Conservation (phyloP, 2,113 vertebrate species). For the Nannobrachium achirus region DNA sequence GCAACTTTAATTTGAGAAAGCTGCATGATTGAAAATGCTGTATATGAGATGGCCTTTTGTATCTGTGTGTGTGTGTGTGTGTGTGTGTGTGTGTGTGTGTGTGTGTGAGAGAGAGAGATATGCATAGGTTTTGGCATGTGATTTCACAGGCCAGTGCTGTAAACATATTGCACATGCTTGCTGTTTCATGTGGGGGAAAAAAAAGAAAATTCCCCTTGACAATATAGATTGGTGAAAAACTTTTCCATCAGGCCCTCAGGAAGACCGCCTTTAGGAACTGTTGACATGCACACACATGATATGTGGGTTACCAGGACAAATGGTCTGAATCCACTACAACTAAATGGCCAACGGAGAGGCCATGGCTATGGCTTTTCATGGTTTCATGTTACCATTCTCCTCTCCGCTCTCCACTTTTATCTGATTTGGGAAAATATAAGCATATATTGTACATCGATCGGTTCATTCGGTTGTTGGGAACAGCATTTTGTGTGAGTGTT, state of each 20-base stretch:
- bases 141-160: no score
- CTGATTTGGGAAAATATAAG: background rate
- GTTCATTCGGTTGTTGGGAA: background rate
- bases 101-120: no score
- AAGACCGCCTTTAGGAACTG: conserved; percentile 43
- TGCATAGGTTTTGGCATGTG: no score
- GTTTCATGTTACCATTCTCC: background rate
- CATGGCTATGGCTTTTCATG: background rate
- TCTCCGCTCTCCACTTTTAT: background rate
- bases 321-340: conserved; percentile 23
- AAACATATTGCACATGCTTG: no score
- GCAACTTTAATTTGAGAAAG: conserved; percentile 19
- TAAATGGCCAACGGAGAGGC: conserved; percentile 34
- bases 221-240: conserved; percentile 50
- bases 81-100: background rate
- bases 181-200: conserved; percentile 10
- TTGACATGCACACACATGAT: conserved; percentile 71
- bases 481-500: background rate
- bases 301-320: conserved; percentile 66
- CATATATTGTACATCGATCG: background rate
- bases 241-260: conserved; percentile 46
- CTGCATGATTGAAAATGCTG: no score
- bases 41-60: background rate
- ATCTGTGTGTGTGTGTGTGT: background rate
- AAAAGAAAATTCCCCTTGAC: conserved; percentile 36